These are phyloP conservation scores for Mizuhopecten yessoensis DNA, from an alignment of 1,140 invertebrate genomes.

Conservation along the genomic window DNA sequence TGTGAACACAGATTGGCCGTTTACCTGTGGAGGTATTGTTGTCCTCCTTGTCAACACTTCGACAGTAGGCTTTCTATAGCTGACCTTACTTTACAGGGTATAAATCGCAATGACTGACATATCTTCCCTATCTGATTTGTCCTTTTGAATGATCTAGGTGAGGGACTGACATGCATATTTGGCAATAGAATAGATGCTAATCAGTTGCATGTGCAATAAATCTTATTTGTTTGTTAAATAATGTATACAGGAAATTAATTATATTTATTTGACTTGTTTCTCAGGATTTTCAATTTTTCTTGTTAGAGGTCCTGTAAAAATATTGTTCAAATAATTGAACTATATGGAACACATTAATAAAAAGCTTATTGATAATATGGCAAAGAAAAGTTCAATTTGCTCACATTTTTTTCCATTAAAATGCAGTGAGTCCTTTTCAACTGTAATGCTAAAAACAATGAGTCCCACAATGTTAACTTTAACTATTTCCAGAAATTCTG, in stretches of 20 bases:
- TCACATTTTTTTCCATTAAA: too few relatives aligned
- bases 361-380: too few relatives aligned
- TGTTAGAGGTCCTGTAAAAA: too few relatives aligned
- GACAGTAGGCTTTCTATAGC: not conserved
- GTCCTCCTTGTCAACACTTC: not conserved
- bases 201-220: not conserved
- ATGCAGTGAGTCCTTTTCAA: too few relatives aligned
- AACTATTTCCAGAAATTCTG: too few relatives aligned
- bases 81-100: not conserved
- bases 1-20: not conserved
- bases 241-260: not conserved
- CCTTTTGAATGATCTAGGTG: not conserved
- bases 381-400: too few relatives aligned
- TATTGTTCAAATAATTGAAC: too few relatives aligned
- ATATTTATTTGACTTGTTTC: too few relatives aligned
- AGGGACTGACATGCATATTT: not conserved
- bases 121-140: not conserved
- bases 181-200: not conserved
- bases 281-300: too few relatives aligned
- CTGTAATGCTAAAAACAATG: too few relatives aligned
- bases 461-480: too few relatives aligned
- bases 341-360: too few relatives aligned
- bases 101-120: conserved; percentile 23
- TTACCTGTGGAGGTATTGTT: conserved; percentile 26
- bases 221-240: not conserved